Evolutionary conservation across 1,140 invertebrate species (phyloP), one percentile per base, ranked within the genome.

Genomic region (Samia ricini): DNA sequence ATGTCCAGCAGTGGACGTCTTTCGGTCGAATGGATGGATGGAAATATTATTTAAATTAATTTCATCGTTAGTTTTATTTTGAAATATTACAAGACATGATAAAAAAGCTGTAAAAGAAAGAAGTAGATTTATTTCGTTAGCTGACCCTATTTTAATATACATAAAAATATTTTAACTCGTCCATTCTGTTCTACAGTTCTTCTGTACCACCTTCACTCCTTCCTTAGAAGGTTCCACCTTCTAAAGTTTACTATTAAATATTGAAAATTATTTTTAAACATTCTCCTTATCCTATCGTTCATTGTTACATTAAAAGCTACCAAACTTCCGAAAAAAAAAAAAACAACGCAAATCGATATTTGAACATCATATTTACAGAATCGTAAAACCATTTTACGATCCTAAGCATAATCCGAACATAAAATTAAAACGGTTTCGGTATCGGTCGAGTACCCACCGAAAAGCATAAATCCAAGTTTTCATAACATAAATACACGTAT

Each of bases 351-450:
- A n/a, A n/a, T 74, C 65, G 60, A 72, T 72, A 76, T 72, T 78
- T 70, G 71, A 76, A 66, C 69, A 68, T 61, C 71, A 72, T 79
- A 81, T 85, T 87, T 87, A 87, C 80, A 81, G 83, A 79, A 76
- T 79, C 85, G 74, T 85, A 81, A 88, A 88, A 76, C 61, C 56
- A 71, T 74, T 86, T 85, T 83, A 87, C 75, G 83, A 81, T 65
- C 48, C 19, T 33, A 61, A 64, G 71, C 61, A 72, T 76, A 74
- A 76, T 76, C 69, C 67, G 66, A 68, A 71, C 69, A 69, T 79
- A 76, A 77, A 81, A 80, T 77, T 78, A 79, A 82, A 86, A 87
- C 72, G 60, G 63, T 67, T 71, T 60, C 57, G 60, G 73, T 71
- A 60, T 60, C 74, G 58, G 61, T n/a, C n/a, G n/a, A n/a, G n/a